These are phyloP conservation scores for Gambusia holbrooki DNA, from an alignment of 2,113 vertebrate species.

Conservation along the genomic window DNA sequence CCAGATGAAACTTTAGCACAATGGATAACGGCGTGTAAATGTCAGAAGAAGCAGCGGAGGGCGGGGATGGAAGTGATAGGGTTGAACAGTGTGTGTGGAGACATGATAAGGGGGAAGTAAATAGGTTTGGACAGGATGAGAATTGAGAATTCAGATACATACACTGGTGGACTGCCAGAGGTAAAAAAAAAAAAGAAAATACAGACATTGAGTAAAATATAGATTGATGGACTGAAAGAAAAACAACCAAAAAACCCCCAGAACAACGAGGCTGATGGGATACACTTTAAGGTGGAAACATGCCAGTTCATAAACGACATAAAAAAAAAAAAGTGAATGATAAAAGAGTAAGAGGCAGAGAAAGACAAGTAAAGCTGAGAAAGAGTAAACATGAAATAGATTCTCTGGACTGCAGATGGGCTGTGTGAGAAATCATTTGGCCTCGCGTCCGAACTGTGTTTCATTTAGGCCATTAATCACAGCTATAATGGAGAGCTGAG, in stretches of 20 bases:
- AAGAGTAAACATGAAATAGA: constrained; percentile 36
- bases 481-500: constrained; percentile 50
- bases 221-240: neutral
- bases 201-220: neutral
- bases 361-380: neutral
- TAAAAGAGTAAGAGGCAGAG: constrained; percentile 25
- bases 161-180: neutral
- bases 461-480: constrained; percentile 68
- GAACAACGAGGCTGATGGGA: constrained; percentile 17
- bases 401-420: constrained; percentile 39
- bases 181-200: constrained; percentile 6
- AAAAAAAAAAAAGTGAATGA: constrained; percentile 24
- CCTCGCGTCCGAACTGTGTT: constrained; percentile 51
- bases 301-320: constrained; percentile 34
- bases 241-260: constrained; percentile 25
- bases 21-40: neutral
- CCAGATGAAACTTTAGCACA: neutral
- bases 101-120: constrained; percentile 15
- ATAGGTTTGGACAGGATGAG: constrained; percentile 29
- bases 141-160: constrained; percentile 17
- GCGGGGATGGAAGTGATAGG: constrained; percentile 8
- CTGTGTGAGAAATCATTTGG: constrained; percentile 46
- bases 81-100: constrained; percentile 10
- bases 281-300: neutral
- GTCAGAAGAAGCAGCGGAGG: constrained; percentile 1